phyloP scores from a whole-genome alignment of 2,113 vertebrate genomes.

The Sylvicapra grimmia region DNA sequence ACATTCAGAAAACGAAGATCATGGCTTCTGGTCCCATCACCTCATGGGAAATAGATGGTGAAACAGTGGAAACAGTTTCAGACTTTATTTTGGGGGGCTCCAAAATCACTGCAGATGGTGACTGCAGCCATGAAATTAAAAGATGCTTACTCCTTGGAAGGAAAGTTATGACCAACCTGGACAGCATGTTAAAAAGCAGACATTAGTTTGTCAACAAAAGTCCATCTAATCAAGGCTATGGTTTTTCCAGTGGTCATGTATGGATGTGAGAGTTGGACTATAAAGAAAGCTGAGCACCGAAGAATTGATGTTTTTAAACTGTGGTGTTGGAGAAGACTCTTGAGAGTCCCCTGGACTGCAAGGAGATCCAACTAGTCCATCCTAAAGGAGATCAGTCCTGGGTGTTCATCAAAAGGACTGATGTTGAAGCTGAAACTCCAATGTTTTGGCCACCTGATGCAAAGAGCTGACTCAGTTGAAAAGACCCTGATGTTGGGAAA shows the following conservation, averaged over 20 bases:
- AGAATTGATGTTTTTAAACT: background rate
- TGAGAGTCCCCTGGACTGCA: background rate
- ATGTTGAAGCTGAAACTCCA: background rate
- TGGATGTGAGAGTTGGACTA: background rate
- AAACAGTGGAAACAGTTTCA: background rate
- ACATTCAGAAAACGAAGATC: background rate
- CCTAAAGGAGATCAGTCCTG: background rate
- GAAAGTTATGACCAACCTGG: background rate
- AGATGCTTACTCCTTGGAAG: background rate
- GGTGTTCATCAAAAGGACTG: background rate
- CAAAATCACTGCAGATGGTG: background rate
- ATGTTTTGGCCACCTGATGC: background rate
- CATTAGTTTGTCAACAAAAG: background rate
- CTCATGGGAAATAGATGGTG: background rate
- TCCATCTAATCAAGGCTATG: background rate
- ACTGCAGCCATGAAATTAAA: background rate
- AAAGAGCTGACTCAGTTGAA: background rate
- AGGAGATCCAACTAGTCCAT: background rate
- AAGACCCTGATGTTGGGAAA: background rate
- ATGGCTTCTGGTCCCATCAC: background rate
- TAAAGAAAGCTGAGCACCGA: fast-evolving
- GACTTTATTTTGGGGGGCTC: background rate
- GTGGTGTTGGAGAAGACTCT: background rate
- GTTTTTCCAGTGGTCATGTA: background rate
- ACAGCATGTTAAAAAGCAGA: background rate